phyloP scores from a whole-genome alignment of 2,113 vertebrate species.

The Apodemus speciosus region DNA sequence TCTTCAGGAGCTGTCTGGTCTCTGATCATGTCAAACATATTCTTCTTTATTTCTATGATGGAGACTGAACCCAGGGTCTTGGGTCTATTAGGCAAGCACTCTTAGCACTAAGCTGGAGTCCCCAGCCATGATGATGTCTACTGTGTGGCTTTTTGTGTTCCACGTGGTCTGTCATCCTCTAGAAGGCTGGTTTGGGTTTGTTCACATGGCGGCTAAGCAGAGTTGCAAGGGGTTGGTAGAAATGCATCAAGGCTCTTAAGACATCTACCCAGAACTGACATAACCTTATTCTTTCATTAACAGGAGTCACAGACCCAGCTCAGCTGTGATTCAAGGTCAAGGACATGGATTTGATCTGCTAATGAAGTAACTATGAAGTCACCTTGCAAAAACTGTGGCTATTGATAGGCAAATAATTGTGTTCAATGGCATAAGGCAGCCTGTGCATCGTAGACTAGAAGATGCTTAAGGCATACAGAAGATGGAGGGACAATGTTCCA shows the following conservation, averaged over 20 bases:
- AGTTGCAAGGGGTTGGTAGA: not conserved
- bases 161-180: not conserved
- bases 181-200: not conserved
- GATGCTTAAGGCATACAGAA: not conserved
- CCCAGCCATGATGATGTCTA: not conserved
- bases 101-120: not conserved
- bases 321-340: not conserved
- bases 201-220: not conserved
- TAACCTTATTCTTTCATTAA: not conserved
- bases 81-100: not conserved
- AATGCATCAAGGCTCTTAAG: not conserved
- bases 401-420: not conserved
- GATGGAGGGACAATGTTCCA: not conserved
- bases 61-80: not conserved
- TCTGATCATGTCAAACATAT: not conserved
- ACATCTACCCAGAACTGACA: not conserved
- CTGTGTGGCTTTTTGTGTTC: slow-evolving; percentile 14
- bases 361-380: not conserved
- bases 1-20: not conserved
- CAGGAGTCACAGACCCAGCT: not conserved
- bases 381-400: not conserved
- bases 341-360: not conserved
- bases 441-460: not conserved
- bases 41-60: not conserved
- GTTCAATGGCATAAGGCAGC: not conserved